These are phyloP conservation scores for Orchesellides sinensis DNA, from an alignment of 2,888 invertebrate genomes.

Conservation along the genomic window DNA sequence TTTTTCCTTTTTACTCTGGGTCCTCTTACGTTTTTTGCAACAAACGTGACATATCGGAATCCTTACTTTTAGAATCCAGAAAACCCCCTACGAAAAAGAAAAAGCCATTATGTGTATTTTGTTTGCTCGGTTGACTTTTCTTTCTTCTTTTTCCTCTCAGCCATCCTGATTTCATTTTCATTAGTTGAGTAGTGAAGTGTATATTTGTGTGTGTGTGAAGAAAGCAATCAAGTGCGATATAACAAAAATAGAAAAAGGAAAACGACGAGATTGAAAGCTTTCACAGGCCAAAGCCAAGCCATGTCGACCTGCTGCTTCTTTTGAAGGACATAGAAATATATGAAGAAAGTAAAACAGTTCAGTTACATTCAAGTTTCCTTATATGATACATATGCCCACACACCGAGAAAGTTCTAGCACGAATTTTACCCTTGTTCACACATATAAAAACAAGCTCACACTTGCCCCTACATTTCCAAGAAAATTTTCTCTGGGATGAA, in stretches of 20 bases:
- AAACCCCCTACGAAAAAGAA: no score
- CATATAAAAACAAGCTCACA: slow-evolving; percentile 42
- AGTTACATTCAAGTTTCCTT: no score
- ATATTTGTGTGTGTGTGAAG: slow-evolving; percentile 32
- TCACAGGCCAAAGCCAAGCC: neutral
- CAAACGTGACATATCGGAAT: slow-evolving; percentile 50
- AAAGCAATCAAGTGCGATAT: slow-evolving; percentile 50
- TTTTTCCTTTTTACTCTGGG: slow-evolving; percentile 7
- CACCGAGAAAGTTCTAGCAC: slow-evolving; percentile 1
- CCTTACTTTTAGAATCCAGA: slow-evolving; percentile 1
- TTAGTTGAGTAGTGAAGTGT: slow-evolving; percentile 56
- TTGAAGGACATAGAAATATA: no score
- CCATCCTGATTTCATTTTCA: slow-evolving; percentile 54
- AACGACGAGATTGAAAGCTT: slow-evolving; percentile 24
- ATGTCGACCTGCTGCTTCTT: no score
- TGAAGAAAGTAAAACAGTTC: no score
- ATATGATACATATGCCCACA: no score
- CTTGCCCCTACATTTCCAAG: slow-evolving; percentile 19
- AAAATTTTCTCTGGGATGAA: slow-evolving; percentile 28
- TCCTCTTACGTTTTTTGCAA: neutral
- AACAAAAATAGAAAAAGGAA: slow-evolving; percentile 17
- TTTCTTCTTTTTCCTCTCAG: neutral
- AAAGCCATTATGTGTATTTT: slow-evolving; percentile 5
- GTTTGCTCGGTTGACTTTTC: slow-evolving; percentile 50
- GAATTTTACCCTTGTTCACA: no score